A percentile compares a stretch with the other conserved stretches of the same genome.
phyloP scores from a whole-genome alignment of 2,113 vertebrate species.

The Paratilapia polleni region DNA sequence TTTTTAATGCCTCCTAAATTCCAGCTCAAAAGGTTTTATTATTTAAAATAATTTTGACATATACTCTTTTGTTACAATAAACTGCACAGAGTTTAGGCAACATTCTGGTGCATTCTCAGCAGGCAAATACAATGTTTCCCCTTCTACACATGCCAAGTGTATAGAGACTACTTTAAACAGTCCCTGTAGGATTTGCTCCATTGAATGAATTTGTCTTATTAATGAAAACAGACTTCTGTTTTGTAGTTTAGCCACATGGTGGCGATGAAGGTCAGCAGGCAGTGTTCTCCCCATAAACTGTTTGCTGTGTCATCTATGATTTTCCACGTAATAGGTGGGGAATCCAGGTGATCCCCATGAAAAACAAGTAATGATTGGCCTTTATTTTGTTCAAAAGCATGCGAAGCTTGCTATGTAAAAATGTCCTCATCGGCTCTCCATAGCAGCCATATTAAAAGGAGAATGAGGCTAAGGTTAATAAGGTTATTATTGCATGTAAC shows the following conservation, averaged over 20 bases:
- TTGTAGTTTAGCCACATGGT: conserved; percentile 18
- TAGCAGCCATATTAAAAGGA: background rate
- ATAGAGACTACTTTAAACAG: background rate
- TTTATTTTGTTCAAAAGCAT: background rate
- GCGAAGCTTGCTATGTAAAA: background rate
- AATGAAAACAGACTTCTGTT: conserved; percentile 12
- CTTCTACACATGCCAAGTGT: background rate
- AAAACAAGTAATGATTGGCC: background rate
- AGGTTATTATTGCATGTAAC: background rate
- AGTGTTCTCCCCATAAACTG: background rate
- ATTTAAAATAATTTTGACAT: background rate
- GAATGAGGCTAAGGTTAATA: background rate
- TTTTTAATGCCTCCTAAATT: background rate
- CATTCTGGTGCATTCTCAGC: background rate
- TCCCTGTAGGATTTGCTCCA: background rate
- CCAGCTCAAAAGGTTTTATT: background rate
- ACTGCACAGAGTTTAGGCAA: background rate
- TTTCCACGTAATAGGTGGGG: background rate
- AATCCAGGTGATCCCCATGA: conserved; percentile 5
- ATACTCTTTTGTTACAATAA: background rate
- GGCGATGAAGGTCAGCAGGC: conserved; percentile 16
- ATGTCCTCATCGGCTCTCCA: background rate
- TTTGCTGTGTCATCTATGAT: conserved; percentile 64
- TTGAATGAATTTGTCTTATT: background rate
- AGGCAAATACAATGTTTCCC: background rate